Conservation (phyloP, 1,140 invertebrate genomes). For the Solen grandis region DNA sequence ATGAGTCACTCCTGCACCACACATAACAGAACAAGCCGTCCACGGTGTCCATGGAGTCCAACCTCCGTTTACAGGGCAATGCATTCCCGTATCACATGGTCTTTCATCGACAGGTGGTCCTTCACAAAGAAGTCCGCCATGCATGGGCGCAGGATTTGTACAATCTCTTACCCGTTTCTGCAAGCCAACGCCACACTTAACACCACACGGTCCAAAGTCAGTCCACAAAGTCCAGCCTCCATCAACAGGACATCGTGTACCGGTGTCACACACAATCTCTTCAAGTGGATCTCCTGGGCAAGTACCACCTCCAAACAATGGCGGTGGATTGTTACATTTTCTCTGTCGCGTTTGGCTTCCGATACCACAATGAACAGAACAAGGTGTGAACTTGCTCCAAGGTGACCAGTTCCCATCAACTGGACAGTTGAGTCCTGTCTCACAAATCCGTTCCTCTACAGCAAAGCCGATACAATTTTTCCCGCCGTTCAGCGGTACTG, state of each 20-base stretch:
- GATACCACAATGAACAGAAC: constrained; percentile 67
- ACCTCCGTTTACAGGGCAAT: constrained; percentile 78
- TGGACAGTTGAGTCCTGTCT: constrained; percentile 49
- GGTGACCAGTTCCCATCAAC: constrained; percentile 50
- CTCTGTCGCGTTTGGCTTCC: constrained; percentile 62
- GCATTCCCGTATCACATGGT: constrained; percentile 65
- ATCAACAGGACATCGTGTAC: constrained; percentile 56
- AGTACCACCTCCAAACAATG: constrained; percentile 63
- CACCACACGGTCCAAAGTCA: constrained; percentile 68
- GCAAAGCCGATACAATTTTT: constrained; percentile 39
- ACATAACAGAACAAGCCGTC: constrained; percentile 60
- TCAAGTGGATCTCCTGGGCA: constrained; percentile 61
- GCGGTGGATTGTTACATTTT: constrained; percentile 65
- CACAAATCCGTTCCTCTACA: constrained; percentile 47
- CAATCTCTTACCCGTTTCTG: constrained; percentile 64
- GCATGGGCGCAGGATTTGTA: constrained; percentile 70
- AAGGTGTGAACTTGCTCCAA: constrained; percentile 47
- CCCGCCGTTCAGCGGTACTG: constrained; percentile 57
- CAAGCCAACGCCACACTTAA: constrained; percentile 68
- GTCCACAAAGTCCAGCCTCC: constrained; percentile 75
- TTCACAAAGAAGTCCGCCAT: constrained; percentile 74
- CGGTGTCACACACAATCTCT: constrained; percentile 19
- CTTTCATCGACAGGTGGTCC: constrained; percentile 61
- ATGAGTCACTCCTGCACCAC: constrained; percentile 50
- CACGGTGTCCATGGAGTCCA: constrained; percentile 64